A percentile compares a stretch with the other conserved stretches of the same genome.
These are phyloP conservation scores for Acanthurus lineatus DNA, from an alignment of 2,797 vertebrate genomes.

Conservation along the genomic window DNA sequence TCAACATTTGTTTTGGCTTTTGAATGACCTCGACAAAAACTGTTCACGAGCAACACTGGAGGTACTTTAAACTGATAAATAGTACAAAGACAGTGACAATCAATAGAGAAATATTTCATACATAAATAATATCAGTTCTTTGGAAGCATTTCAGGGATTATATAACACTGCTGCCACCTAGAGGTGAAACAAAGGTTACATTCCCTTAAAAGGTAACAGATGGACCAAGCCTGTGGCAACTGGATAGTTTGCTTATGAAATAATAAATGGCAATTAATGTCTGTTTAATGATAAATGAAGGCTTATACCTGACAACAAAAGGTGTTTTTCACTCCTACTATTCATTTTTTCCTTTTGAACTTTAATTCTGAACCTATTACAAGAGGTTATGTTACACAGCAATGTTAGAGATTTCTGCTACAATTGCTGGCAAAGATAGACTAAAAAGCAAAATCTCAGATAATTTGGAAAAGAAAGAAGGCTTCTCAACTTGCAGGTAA, in stretches of 20 bases:
- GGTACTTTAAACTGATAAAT: neutral
- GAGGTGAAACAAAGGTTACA: constrained; percentile 27
- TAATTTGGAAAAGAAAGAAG: neutral
- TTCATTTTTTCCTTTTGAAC: neutral
- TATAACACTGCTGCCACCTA: constrained; percentile 69
- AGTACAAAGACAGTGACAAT: constrained; percentile 1
- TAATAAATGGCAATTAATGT: neutral
- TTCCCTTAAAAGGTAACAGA: neutral
- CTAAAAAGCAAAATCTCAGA: neutral
- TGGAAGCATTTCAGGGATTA: constrained; percentile 30
- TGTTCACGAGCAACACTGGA: neutral
- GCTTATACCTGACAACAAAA: constrained; percentile 1
- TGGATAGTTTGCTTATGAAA: constrained; percentile 1
- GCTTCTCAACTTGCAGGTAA: constrained; percentile 1
- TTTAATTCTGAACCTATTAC: neutral
- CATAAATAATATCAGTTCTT: constrained; percentile 5
- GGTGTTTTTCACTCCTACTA: neutral
- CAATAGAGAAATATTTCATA: constrained; percentile 7
- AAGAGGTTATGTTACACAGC: neutral
- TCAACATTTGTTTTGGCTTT: neutral
- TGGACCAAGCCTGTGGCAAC: neutral
- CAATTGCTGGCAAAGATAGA: neutral
- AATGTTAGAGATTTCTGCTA: constrained; percentile 2
- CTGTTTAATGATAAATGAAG: constrained; percentile 18
- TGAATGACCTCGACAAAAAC: neutral